Evolutionary conservation across 2,888 invertebrate species (phyloP).

Genomic region (Aleiodes alternator): DNA sequence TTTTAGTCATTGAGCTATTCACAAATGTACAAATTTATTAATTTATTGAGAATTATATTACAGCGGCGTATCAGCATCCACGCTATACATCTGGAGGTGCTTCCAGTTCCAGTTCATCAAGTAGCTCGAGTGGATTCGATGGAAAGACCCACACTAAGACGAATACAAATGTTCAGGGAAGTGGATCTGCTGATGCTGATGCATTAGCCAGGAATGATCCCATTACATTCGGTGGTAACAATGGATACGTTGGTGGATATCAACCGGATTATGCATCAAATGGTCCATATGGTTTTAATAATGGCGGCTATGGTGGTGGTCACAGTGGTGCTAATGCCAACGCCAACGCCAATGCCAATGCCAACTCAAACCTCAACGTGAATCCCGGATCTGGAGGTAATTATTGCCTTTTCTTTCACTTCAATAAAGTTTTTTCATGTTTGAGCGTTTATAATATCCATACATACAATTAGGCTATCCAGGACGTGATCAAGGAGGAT

Average conservation of each 20-base stretch:
- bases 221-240: background rate
- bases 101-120: conserved; percentile 38
- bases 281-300: conserved; percentile 37
- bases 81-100: conserved; percentile 58
- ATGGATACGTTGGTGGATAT: conserved; percentile 27
- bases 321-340: conserved; percentile 38
- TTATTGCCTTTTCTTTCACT: conserved; percentile 20
- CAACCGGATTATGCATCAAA: background rate
- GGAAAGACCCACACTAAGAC: conserved; percentile 44
- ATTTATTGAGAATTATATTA: background rate
- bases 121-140: conserved; percentile 34
- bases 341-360: conserved; percentile 54
- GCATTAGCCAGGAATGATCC: conserved; percentile 33
- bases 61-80: conserved; percentile 61
- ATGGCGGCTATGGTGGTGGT: conserved; percentile 34
- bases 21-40: background rate
- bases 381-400: conserved; percentile 44
- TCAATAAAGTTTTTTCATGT: too few species aligned
- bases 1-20: background rate
- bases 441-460: too few species aligned
- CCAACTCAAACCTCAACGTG: conserved; percentile 42
- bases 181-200: conserved; percentile 37
- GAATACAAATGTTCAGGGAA: conserved; percentile 35
- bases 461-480: too few species aligned
- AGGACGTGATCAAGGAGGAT: conserved; percentile 27